Percentiles rank a stretch among this genome's conserved stretches.
These are phyloP conservation scores for Glossosoma conforme DNA, from an alignment of 1,140 invertebrate genomes.

Conservation along the genomic window DNA sequence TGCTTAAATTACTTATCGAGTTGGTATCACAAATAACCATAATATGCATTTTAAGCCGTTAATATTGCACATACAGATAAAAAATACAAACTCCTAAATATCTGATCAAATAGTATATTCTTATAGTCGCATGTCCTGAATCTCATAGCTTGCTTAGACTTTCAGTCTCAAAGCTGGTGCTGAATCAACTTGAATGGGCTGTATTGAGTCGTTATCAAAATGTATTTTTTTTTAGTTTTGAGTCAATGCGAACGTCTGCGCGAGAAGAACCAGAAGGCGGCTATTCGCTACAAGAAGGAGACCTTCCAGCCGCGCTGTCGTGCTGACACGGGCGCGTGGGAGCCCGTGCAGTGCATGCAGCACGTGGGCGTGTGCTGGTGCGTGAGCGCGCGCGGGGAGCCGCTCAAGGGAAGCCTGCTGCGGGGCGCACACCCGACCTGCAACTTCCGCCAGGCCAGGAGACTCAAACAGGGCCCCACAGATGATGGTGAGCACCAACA, in stretches of 20 bases:
- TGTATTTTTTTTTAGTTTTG: conserved; percentile 48
- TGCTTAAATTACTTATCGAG: too few species aligned
- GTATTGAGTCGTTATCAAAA: too few species aligned
- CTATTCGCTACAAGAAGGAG: conserved; percentile 63
- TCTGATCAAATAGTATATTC: too few species aligned
- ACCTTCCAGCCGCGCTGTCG: conserved; percentile 72
- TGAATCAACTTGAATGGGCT: too few species aligned
- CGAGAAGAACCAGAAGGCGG: conserved; percentile 68
- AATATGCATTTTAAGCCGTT: too few species aligned
- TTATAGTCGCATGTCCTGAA: too few species aligned
- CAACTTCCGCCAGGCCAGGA: conserved; percentile 69
- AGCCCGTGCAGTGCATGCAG: conserved; percentile 74
- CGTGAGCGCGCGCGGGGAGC: conserved; percentile 72
- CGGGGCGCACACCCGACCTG: conserved; percentile 66
- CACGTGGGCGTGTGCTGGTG: conserved; percentile 80
- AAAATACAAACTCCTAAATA: too few species aligned
- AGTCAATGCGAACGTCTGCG: conserved; percentile 74
- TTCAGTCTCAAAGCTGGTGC: too few species aligned
- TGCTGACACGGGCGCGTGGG: conserved; percentile 67
- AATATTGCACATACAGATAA: too few species aligned
- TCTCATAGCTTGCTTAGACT: too few species aligned
- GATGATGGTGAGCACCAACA: conserved; percentile 32
- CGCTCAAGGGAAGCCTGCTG: conserved; percentile 70
- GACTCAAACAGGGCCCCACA: conserved; percentile 26
- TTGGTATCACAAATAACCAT: too few species aligned